These are phyloP conservation scores for Metacarcinus magister DNA, from an alignment of 2,888 invertebrate species.

Conservation along the genomic window DNA sequence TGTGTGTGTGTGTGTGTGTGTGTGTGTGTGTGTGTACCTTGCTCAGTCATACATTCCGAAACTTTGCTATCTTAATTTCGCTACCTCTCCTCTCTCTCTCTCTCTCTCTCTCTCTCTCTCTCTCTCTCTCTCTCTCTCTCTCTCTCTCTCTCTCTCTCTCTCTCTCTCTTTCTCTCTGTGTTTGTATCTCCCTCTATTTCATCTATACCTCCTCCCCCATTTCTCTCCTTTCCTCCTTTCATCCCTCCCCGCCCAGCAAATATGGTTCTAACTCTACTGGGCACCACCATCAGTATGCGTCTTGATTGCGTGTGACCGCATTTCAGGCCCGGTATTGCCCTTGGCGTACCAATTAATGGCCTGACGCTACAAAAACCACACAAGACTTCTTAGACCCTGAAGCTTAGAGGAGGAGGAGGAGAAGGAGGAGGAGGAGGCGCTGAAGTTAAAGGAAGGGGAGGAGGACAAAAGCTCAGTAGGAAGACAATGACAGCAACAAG, in stretches of 20 bases:
- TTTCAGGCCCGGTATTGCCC: not conserved
- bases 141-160: conserved; percentile 16
- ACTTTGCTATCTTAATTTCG: not conserved
- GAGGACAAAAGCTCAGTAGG: not conserved
- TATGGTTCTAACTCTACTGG: not conserved
- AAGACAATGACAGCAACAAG: not conserved
- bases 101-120: not conserved
- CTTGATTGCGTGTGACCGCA: conserved; percentile 11
- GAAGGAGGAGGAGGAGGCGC: not conserved
- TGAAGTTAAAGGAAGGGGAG: not conserved
- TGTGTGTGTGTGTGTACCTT: not conserved
- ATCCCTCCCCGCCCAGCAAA: not conserved
- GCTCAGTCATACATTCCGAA: not conserved
- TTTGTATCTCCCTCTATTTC: not conserved
- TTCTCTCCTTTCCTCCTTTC: not conserved
- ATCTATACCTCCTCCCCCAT: not conserved
- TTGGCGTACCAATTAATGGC: not conserved
- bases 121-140: conserved; percentile 26
- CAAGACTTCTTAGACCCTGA: not conserved
- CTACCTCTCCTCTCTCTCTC: not conserved
- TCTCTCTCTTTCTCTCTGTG: not conserved
- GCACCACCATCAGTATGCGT: not conserved
- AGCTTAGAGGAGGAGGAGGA: not conserved
- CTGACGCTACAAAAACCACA: not conserved
- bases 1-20: not conserved